Percentiles rank a stretch among this genome's conserved stretches.
phyloP scores from a whole-genome alignment of 2,113 vertebrate genomes.

The Hemichromis elongatus region DNA sequence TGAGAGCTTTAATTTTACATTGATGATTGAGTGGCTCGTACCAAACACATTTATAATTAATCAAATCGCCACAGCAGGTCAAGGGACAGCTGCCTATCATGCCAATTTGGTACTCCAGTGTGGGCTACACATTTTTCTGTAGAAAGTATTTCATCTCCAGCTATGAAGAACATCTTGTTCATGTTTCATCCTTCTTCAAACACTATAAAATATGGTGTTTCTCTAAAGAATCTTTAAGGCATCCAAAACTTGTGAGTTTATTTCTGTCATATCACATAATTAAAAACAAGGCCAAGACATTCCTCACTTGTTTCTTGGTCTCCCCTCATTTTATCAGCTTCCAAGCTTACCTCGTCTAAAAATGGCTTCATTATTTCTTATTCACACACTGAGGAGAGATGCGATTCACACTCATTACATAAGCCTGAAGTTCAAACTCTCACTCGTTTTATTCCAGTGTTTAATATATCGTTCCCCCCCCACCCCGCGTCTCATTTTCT shows the following conservation, averaged over 20 bases:
- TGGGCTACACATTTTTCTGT: not conserved
- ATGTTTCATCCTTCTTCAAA: not conserved
- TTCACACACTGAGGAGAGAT: constrained; percentile 28
- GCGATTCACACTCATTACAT: constrained; percentile 43
- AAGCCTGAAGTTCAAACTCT: constrained; percentile 20
- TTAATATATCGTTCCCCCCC: not conserved
- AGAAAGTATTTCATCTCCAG: not conserved
- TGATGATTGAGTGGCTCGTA: not conserved
- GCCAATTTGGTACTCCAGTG: not conserved
- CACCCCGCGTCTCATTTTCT: not conserved
- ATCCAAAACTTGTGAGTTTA: not conserved
- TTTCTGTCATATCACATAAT: not conserved
- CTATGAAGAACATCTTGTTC: not conserved
- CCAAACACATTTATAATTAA: not conserved
- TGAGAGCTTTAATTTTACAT: not conserved
- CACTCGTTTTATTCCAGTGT: not conserved
- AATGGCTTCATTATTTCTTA: constrained; percentile 45
- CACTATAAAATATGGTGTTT: not conserved
- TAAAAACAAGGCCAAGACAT: not conserved
- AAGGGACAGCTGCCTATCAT: not conserved
- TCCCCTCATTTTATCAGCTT: not conserved
- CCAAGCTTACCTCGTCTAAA: constrained; percentile 34
- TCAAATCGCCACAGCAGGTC: not conserved
- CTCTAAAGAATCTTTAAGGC: not conserved
- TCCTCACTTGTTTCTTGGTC: not conserved